Conservation (phyloP, 2,113 vertebrate genomes). For the Stercorarius parasiticus region DNA sequence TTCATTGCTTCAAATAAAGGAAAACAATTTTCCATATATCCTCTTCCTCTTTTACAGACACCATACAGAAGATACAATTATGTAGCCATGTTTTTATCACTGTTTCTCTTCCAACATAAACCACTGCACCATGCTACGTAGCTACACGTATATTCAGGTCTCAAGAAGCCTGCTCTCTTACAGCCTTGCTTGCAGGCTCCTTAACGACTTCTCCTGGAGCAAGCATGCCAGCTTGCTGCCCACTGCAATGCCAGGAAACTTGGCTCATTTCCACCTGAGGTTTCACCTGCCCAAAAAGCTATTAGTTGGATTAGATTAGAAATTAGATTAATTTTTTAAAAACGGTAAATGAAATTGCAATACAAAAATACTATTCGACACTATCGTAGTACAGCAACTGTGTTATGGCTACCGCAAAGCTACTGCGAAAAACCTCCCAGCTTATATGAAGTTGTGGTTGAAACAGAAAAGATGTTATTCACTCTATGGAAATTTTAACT, state of each 20-base stretch:
- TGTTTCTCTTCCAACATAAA: background rate
- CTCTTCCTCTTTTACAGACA: background rate
- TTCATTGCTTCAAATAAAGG: background rate
- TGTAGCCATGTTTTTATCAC: accelerated
- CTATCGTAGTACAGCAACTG: accelerated
- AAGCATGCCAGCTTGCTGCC: background rate
- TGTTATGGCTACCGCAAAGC: background rate
- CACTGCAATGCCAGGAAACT: background rate
- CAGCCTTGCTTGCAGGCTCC: background rate
- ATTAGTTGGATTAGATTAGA: too few relatives aligned
- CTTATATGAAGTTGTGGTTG: background rate
- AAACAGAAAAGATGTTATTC: background rate
- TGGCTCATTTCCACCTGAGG: background rate
- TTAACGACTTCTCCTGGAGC: accelerated
- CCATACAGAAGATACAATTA: background rate
- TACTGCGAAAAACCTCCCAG: background rate
- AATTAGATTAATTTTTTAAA: background rate
- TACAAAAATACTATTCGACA: background rate
- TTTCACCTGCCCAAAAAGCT: background rate
- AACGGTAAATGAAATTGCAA: background rate
- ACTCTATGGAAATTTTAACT: background rate
- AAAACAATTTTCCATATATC: background rate
- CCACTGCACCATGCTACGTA: background rate
- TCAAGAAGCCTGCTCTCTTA: background rate
- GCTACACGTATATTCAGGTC: background rate